Evolutionary conservation across 1,140 invertebrate species (phyloP).

Genomic region (Aphidius ervi): DNA sequence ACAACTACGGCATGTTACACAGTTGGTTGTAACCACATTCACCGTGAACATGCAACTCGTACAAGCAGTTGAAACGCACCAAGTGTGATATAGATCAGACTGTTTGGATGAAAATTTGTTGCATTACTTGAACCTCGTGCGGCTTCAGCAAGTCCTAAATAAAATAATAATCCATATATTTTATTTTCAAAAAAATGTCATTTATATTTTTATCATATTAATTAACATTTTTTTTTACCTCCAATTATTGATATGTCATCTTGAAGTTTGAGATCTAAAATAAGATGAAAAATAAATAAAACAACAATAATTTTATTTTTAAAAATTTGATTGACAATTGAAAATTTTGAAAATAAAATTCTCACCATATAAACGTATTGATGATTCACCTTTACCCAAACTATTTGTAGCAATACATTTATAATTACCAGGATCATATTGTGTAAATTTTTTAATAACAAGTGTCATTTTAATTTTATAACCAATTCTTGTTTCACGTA

Average conservation of each 20-base stretch:
- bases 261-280: slow-evolving; percentile 17
- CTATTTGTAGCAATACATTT: slow-evolving; percentile 82
- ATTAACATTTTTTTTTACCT: slow-evolving; percentile 1
- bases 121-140: slow-evolving; percentile 19
- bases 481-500: slow-evolving; percentile 68
- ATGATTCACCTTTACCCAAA: slow-evolving; percentile 74
- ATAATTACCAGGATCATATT: slow-evolving; percentile 79
- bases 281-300: not conserved
- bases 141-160: slow-evolving; percentile 19
- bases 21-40: not conserved
- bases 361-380: slow-evolving; percentile 69
- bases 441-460: slow-evolving; percentile 68
- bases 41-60: slow-evolving; percentile 17
- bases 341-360: not conserved
- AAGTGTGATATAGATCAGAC: slow-evolving; percentile 16
- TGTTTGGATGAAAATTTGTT: slow-evolving; percentile 14
- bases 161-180: slow-evolving; percentile 11
- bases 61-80: slow-evolving; percentile 16
- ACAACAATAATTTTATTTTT: not conserved
- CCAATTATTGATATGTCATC: slow-evolving; percentile 18
- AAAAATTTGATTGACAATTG: slow-evolving; percentile 1
- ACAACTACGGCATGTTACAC: no score
- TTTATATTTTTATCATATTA: not conserved
- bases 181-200: not conserved
- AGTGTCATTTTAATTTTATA: slow-evolving; percentile 79